Evolutionary conservation across 2,888 invertebrate species (phyloP), one percentile per base, ranked within the genome.

Genomic region (Ochlodes sylvanus): DNA sequence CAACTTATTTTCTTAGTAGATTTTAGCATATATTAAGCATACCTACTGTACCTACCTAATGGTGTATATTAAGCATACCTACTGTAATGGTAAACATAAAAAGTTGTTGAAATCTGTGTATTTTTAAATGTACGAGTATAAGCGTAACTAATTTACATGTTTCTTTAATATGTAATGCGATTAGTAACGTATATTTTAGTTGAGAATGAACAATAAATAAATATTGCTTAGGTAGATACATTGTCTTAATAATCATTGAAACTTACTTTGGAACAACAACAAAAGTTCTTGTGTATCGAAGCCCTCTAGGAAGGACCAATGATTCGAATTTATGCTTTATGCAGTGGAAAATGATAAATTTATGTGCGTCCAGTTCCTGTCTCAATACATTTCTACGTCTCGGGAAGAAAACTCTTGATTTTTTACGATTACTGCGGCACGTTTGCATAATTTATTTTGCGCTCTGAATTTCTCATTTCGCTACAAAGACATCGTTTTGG

Each of bases 271-370:
- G 50, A 68, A 64, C 38, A 63, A 72, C 69, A 75, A 74, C 72
- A 79, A 81, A 73, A 80, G 76, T 78, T 79, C 74, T 73, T 73
- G 71, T 68, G 70, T 70, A 60, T 66, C 69, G 41, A 52, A 72
- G 77, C 80, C 87, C 83, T 79, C 75, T 70, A 86, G 88, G 90
- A 89, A 90, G 80, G 84, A 87, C 83, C 89, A 90, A 87, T 91
- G 92, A 92, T 89, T 88, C 89, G 91, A 89, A 88, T 90, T 90
- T 90, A 88, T 86, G 92, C 88, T 92, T 92, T 91, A 92, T 92
- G 91, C 91, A 89, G 88, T 87, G 92, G 92, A 93, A 93, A 92
- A 92, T 92, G 82, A 93, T 88, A 92, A 92, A 92, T 93, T 92
- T 92, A 92, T 89, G 86, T 77, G 75, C 80, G 92, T 89, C 91